A percentile compares a stretch with the other conserved stretches of the same genome.
These are phyloP conservation scores for Drosophila glabriapex DNA, from an alignment of 2,888 invertebrate species.

Conservation along the genomic window DNA sequence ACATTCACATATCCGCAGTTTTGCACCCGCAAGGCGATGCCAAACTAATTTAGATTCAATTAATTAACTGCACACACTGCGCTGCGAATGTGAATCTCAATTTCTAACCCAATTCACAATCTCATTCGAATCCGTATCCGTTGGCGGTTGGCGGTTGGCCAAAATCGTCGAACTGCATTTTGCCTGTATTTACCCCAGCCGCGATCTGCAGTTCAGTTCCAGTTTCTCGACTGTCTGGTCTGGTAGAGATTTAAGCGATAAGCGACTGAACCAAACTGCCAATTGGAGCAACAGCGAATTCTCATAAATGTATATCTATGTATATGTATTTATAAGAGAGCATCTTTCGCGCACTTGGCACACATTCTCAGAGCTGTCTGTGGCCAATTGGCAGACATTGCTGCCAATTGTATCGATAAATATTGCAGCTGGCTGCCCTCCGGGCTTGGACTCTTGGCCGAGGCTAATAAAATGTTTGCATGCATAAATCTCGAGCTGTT, in stretches of 20 bases:
- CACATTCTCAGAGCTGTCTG: conserved; percentile 48
- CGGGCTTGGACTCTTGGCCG: conserved; percentile 27
- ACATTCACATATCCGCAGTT: conserved; percentile 2
- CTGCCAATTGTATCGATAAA: conserved; percentile 65
- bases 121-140: conserved; percentile 27
- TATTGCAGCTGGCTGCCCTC: conserved; percentile 48
- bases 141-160: conserved; percentile 61
- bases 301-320: not conserved
- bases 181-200: conserved; percentile 23
- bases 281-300: conserved; percentile 36
- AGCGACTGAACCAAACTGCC: conserved; percentile 48
- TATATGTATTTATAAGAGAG: conserved; percentile 4
- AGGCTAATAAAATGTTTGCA: conserved; percentile 55
- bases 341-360: conserved; percentile 57
- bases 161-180: conserved; percentile 31
- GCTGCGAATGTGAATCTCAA: conserved; percentile 1
- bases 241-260: conserved; percentile 51
- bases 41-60: conserved; percentile 59
- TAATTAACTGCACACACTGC: conserved; percentile 57
- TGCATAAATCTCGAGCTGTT: conserved; percentile 68
- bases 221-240: conserved; percentile 10
- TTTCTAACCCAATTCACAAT: conserved; percentile 10
- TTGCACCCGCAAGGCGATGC: conserved; percentile 16
- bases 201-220: conserved; percentile 14
- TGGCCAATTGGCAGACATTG: conserved; percentile 58